phyloP scores from a whole-genome alignment of 92 coral and sea anemone genomes.

The Heteractis magnifica region DNA sequence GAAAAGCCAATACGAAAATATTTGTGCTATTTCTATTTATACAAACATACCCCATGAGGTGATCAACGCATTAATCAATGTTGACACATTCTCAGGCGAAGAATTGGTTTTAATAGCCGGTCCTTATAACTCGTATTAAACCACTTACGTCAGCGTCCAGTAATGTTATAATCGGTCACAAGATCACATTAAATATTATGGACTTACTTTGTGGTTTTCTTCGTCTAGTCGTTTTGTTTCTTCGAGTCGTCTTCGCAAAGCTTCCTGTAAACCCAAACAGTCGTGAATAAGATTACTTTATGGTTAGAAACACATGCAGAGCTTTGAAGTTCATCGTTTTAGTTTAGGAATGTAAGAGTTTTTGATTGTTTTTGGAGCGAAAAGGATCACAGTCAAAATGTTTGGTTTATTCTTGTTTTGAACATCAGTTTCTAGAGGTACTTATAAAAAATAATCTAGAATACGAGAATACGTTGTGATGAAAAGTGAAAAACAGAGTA shows the following conservation, averaged over 20 bases:
- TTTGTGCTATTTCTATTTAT: constrained; percentile 1
- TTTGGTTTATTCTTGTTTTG: not conserved
- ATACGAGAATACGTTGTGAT: too few species aligned
- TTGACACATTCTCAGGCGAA: not conserved
- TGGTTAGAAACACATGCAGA: not conserved
- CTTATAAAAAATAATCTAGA: too few species aligned
- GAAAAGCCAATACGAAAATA: not conserved
- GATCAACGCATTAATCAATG: not conserved
- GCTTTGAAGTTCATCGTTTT: not conserved
- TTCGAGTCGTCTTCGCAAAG: constrained; percentile 65
- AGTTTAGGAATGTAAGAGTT: not conserved
- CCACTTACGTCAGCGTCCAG: not conserved
- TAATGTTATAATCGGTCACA: constrained; percentile 11
- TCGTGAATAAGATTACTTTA: not conserved
- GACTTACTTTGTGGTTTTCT: constrained; percentile 57
- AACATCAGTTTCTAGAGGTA: not conserved
- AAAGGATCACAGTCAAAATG: not conserved
- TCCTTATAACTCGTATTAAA: constrained; percentile 1
- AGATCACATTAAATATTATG: not conserved
- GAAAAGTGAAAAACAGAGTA: not conserved
- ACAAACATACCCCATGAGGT: not conserved
- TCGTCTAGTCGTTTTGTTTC: constrained; percentile 68
- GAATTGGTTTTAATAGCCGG: not conserved
- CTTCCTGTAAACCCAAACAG: constrained; percentile 46
- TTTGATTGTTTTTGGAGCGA: not conserved